Percentiles rank a stretch among this genome's conserved stretches.
Conservation (phyloP, 35 echinoderm and acorn worm species). For the Apostichopus californicus region DNA sequence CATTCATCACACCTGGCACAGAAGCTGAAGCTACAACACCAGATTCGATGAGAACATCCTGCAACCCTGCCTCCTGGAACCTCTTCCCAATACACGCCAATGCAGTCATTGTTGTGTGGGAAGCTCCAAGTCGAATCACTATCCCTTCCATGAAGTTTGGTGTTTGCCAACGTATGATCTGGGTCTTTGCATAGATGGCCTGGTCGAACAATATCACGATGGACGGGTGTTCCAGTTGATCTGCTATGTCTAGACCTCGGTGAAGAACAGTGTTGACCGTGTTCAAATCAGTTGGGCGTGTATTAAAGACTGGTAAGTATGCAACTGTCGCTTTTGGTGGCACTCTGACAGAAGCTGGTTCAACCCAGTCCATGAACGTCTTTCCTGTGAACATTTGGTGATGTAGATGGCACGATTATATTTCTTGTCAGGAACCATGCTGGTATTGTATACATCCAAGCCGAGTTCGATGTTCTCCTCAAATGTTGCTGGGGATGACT, state of each 20-base stretch:
- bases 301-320: slow-evolving; percentile 75
- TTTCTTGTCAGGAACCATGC: too few species aligned
- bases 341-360: slow-evolving; percentile 36
- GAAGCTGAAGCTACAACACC: background rate
- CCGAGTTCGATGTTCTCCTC: background rate
- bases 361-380: slow-evolving; percentile 68
- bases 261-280: slow-evolving; percentile 73
- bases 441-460: too few species aligned
- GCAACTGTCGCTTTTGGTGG: slow-evolving; percentile 43
- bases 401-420: background rate
- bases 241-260: slow-evolving; percentile 46
- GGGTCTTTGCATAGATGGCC: slow-evolving; percentile 76
- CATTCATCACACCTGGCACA: background rate
- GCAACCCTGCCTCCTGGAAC: background rate
- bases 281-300: slow-evolving; percentile 65
- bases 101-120: background rate
- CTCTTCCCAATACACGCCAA: slow-evolving; percentile 26
- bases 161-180: slow-evolving; percentile 71
- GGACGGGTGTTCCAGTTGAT: background rate
- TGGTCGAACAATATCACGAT: slow-evolving; percentile 69
- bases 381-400: background rate
- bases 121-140: background rate
- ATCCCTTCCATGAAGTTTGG: slow-evolving; percentile 24
- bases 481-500: background rate
- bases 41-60: slow-evolving; percentile 18